phyloP scores from a whole-genome alignment of 2,888 invertebrate species.

The Neoitamus cyanurus region DNA sequence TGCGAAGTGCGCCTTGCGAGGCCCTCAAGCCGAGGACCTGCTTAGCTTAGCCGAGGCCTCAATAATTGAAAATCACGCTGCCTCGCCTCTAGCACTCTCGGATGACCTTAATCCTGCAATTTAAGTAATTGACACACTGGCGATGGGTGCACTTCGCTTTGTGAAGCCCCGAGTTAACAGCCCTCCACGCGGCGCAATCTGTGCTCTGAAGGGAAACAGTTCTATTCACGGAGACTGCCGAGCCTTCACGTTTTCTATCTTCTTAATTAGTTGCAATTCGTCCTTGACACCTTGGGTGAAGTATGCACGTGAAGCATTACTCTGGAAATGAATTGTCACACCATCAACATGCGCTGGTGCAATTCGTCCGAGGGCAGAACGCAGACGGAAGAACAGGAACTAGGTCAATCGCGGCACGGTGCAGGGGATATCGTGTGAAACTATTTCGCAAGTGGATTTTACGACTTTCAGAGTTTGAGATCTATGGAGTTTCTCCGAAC shows the following conservation, averaged over 20 bases:
- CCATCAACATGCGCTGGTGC: not conserved
- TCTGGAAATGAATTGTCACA: conserved; percentile 26
- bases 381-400: not conserved
- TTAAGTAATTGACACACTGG: conserved; percentile 39
- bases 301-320: conserved; percentile 32
- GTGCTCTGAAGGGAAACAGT: not conserved
- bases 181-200: not conserved
- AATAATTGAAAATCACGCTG: conserved; percentile 22
- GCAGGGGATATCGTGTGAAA: not conserved
- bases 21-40: not conserved
- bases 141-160: not conserved
- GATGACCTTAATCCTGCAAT: conserved; percentile 32
- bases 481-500: not conserved
- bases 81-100: not conserved
- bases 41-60: not conserved
- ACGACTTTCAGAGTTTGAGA: not conserved
- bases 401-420: conserved; percentile 13
- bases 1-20: not conserved
- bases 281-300: conserved; percentile 36
- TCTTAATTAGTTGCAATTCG: conserved; percentile 23
- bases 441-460: not conserved
- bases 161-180: not conserved
- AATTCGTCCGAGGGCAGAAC: not conserved
- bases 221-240: not conserved
- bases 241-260: not conserved